Base-by-base conservation (phyloP, 2,888 invertebrate genomes). In the Heliconius erato region DNA sequence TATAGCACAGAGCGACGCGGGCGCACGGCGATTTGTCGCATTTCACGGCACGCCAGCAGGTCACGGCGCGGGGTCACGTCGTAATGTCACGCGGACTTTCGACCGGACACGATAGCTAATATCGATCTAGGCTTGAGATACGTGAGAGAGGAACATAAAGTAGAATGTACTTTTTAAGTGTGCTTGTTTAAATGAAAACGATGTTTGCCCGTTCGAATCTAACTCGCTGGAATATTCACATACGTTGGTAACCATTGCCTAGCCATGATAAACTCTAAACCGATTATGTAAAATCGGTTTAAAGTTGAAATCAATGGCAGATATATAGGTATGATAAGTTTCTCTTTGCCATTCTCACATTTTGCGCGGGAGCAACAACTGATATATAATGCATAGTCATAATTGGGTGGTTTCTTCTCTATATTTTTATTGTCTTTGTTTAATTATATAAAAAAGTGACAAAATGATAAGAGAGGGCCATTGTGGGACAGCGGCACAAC, bases 21-120 rank as follows among this genome's bases (percentile, higher is more conserved):
- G 93, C 94, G 93, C 95, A 96, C 95, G 95, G 94, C 95, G 95
- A 96, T 96, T 96, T 95, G 94, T 93, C 95, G 93, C 92, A 92
- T 95, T 94, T 93, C 94, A 95, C 94, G 94, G 91, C 89, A 89
- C 89, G 87, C 87, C 89, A 89, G 87, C 92, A 89, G 94, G 94
- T 94, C 94, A 93, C 93, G 94, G 88, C 88, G 90, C 80, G 85
- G 83, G 87, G 88, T 89, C 89, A 88, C 88, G 88, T 92, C 89
- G 91, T 93, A 90, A 92, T 93, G 94, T 94, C 94, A 93, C 94
- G 93, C 91, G 87, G 89, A 87, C 94, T 94, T 93, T 94, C 94
- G 92, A 94, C 85, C 81, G 79, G 85, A 84, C 85, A 85, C 84
- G 82, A 83, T 82, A 81, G 81, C 78, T 86, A 82, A 78, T 78